These are phyloP conservation scores for Mobula hypostoma DNA, from an alignment of 2,113 vertebrate genomes.

Conservation along the genomic window DNA sequence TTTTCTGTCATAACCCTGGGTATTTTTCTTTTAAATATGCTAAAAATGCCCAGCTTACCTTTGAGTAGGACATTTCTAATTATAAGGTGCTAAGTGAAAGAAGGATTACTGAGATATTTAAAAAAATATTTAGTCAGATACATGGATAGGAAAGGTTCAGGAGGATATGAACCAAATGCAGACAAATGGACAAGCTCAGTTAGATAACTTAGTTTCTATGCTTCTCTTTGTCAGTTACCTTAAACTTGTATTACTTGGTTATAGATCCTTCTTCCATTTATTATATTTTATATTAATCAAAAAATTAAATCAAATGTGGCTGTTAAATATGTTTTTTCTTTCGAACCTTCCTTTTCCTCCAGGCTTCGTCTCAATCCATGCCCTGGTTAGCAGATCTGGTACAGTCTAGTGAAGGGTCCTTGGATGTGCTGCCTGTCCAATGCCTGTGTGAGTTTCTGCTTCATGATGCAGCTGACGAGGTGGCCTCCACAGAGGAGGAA, in stretches of 20 bases:
- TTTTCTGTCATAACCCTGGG: not conserved
- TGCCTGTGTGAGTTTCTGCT: conserved; percentile 94
- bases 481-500: conserved; percentile 71
- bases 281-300: not conserved
- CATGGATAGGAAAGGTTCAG: too few relatives aligned
- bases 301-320: not conserved
- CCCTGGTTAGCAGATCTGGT: conserved; percentile 96
- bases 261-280: not conserved
- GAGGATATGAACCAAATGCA: too few relatives aligned
- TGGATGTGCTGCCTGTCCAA: conserved; percentile 93
- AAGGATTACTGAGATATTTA: too few relatives aligned
- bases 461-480: conserved; percentile 83
- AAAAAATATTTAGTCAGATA: too few relatives aligned
- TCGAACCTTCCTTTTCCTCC: accelerated
- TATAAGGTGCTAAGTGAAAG: not conserved
- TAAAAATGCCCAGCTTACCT: not conserved
- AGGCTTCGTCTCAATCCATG: conserved; percentile 98
- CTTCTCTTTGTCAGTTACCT: not conserved
- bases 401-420: conserved; percentile 91
- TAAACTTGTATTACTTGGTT: not conserved
- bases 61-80: not conserved
- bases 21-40: not conserved
- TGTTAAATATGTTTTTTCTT: not conserved
- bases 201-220: too few relatives aligned
- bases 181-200: too few relatives aligned